Evolutionary conservation across 2,888 invertebrate genomes (phyloP), one percentile per base, ranked within the genome.

Genomic region (Drosophila algonquin): DNA sequence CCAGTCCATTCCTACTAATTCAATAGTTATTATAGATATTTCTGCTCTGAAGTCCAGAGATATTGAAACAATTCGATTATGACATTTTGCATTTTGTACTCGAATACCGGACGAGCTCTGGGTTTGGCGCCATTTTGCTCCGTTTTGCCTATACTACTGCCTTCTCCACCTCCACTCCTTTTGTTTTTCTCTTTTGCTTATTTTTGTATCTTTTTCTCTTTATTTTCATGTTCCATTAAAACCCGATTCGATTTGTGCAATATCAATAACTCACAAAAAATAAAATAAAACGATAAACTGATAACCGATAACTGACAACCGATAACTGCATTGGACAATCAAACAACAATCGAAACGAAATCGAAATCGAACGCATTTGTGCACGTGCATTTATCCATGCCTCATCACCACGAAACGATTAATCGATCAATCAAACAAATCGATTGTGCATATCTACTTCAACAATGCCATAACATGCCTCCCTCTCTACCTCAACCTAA

Each of bases 171-270:
- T 79, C 83, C 40, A 40, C 14, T 40, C 40, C 40, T 90, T 90
- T 90, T 90, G 81, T 89, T 90, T 84, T 73, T 90, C 81, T 79
- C 89, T 90, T 89, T 89, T 89, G 87, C 84, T 85, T 89, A 87
- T 84, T 83, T 68, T 87, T 88, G 78, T 82, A 82, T 85, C 79
- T 82, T 88, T 89, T 89, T 90, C 88, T 91, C 83, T 90, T 89
- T 90, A 87, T 87, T 88, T 90, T 82, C 87, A 89, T 91, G 90
- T 91, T 89, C 82, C 89, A 89, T 89, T 90, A 90, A 87, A 87
- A 65, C 84, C 87, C 84, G 90, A 90, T 90, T 85, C 87, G 85
- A 81, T 85, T 81, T 89, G 85, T 84, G 80, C 88, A 80, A 84
- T 61, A 73, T 47, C 72, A 80, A 80, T 50, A 70, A 74, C 68